Evolutionary conservation across 2,113 vertebrate genomes (phyloP).

Genomic region (Asarcornis scutulata): DNA sequence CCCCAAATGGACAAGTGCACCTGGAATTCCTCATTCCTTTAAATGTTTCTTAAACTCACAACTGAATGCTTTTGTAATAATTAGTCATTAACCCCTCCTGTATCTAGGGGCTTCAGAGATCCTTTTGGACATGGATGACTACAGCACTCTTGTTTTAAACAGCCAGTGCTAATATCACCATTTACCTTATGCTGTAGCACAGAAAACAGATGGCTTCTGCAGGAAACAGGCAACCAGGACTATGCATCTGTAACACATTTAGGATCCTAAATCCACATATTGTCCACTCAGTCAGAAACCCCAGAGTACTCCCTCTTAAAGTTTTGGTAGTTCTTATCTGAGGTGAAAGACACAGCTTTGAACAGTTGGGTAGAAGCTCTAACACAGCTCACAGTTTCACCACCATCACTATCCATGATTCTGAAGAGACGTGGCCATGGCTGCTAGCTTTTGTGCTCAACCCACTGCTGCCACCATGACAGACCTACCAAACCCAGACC

Average conservation of each 20-base stretch:
- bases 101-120: neutral
- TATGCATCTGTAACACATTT: neutral
- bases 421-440: neutral
- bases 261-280: neutral
- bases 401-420: neutral
- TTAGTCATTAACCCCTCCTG: neutral
- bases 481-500: neutral
- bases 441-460: neutral
- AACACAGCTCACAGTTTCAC: neutral
- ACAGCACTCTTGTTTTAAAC: neutral
- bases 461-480: rapidly evolving
- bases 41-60: neutral
- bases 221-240: neutral
- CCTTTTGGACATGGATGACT: neutral
- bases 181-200: neutral
- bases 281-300: neutral
- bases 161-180: neutral
- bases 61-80: neutral
- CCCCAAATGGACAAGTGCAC: neutral
- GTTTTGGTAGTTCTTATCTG: neutral
- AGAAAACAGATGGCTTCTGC: neutral
- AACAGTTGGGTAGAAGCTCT: neutral
- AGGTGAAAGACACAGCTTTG: neutral
- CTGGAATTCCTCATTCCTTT: neutral
- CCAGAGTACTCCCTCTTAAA: neutral